Evolutionary conservation across 2,113 vertebrate species (phyloP).

Genomic region (Siniperca chuatsi): DNA sequence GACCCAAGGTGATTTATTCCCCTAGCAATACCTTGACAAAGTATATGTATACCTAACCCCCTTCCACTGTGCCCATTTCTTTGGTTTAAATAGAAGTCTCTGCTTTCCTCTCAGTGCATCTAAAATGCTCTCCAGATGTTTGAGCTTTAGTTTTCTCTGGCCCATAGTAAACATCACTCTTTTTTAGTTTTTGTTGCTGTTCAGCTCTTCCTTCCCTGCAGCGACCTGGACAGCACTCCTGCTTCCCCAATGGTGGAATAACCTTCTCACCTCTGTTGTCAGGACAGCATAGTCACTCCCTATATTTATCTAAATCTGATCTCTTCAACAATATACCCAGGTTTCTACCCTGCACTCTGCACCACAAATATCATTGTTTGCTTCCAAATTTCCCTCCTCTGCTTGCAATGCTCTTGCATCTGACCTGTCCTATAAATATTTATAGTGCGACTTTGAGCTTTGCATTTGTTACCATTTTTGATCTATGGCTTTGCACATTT

Average conservation of each 20-base stretch:
- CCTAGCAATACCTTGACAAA: slow-evolving; percentile 28
- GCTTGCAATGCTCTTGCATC: background rate
- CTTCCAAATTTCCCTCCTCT: slow-evolving; percentile 9
- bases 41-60: slow-evolving; percentile 23
- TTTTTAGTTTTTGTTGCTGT: background rate
- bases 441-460: slow-evolving; percentile 29
- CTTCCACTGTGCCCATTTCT: slow-evolving; percentile 50
- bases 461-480: slow-evolving; percentile 24
- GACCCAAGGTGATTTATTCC: slow-evolving; percentile 35
- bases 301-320: slow-evolving; percentile 7
- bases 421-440: slow-evolving; percentile 15
- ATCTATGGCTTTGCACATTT: slow-evolving; percentile 53
- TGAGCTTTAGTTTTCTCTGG: background rate
- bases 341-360: slow-evolving; percentile 6
- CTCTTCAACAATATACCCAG: slow-evolving; percentile 1
- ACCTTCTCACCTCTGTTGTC: slow-evolving; percentile 31
- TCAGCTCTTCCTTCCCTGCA: background rate
- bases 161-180: background rate
- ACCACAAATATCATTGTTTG: slow-evolving; percentile 21
- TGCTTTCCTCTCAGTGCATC: slow-evolving; percentile 53
- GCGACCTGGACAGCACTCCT: slow-evolving; percentile 1
- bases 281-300: background rate
- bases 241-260: slow-evolving; percentile 6
- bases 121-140: slow-evolving; percentile 44
- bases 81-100: slow-evolving; percentile 70